Conservation (phyloP, 2,888 invertebrate species). For the Drosophila bunnanda region DNA sequence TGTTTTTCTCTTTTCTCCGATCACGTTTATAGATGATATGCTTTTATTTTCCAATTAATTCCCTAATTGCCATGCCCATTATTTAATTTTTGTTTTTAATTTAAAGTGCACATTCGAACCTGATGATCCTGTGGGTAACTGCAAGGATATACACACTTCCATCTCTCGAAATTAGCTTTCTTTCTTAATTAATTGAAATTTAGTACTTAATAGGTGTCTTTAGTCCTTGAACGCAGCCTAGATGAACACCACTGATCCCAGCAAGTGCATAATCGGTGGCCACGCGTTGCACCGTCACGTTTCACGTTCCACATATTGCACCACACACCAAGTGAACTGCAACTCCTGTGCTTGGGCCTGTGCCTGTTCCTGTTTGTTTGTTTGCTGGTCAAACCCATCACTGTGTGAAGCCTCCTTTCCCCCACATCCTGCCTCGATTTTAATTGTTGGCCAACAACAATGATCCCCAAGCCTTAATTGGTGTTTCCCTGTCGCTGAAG, state of each 20-base stretch:
- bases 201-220: background rate
- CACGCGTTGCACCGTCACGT: slow-evolving; percentile 68
- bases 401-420: background rate
- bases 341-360: background rate
- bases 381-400: slow-evolving; percentile 41
- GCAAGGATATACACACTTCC: no score
- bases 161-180: no score
- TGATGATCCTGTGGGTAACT: no score
- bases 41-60: no score
- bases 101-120: no score
- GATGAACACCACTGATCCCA: slow-evolving; percentile 2
- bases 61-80: no score
- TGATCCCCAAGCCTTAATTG: slow-evolving; percentile 36
- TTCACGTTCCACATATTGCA: slow-evolving; percentile 61
- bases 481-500: slow-evolving; percentile 31
- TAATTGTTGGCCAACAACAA: slow-evolving; percentile 42
- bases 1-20: no score
- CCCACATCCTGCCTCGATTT: slow-evolving; percentile 6
- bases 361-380: slow-evolving; percentile 12
- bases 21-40: no score
- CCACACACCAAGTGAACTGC: slow-evolving; percentile 11
- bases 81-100: no score
- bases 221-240: background rate
- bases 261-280: slow-evolving; percentile 33
- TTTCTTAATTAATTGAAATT: background rate